Evolutionary conservation across 2,888 invertebrate genomes (phyloP), one percentile per base, ranked within the genome.

Genomic region (Himalopsyche tibetana): DNA sequence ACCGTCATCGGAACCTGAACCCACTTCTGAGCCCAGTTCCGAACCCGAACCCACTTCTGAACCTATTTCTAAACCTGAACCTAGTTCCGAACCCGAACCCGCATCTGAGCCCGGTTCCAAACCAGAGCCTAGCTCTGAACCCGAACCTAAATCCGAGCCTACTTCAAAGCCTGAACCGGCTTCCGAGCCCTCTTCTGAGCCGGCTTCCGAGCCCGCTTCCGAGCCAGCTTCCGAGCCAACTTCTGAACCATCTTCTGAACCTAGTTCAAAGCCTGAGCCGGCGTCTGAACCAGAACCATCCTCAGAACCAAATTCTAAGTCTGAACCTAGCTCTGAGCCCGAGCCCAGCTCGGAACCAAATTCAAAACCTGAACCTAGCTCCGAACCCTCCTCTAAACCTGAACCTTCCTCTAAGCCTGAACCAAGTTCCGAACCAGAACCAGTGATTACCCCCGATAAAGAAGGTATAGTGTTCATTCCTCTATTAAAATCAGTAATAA

Each of bases 311-410:
- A 90, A 91, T 88, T 90, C 91, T 36, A 90, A 91, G 88, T 90
- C 90, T 88, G 91, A 90, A 90, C 91, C 90, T 11, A 90, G 89
- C 86, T 90, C 90, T 5, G 15, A 51, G 15, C 91, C 93, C 0
- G 93, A 93, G 89, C 92, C 92, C 83, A 92, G 93, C 88, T 93
- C 94, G 1, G 92, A 93, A 89, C 90, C 91, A 0, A 83, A 74
- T 38, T 91, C 92, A 2, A 91, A 91, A 89, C 90, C 92, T 0
- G 91, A 93, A 89, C 91, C 93, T 0, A 90, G 91, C 89, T 90
- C 93, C n/a, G 91, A 92, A 89, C 90, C 92, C 0, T 91, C 92
- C 89, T 90, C 91, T 0, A 90, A 90, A 83, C 90, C 92, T 0
- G 92, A 93, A 86, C 90, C 92, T 0, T 90, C 90, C 87, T 89